phyloP scores from a whole-genome alignment of 2,113 vertebrate species.

The Polypterus senegalus region DNA sequence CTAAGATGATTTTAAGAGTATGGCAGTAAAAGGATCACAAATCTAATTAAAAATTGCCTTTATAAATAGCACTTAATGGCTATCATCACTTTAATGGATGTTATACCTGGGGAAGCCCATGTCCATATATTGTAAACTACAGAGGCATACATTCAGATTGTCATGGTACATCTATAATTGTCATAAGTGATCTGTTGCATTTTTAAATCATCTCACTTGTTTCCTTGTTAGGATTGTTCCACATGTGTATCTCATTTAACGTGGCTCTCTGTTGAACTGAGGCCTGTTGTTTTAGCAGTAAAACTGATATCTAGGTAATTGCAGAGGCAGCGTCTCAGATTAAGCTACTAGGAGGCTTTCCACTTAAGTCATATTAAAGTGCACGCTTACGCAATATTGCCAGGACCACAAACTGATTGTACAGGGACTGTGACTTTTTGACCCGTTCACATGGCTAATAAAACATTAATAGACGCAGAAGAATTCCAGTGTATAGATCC shows the following conservation, averaged over 20 bases:
- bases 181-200: conserved; percentile 1
- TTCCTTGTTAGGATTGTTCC: conserved; percentile 8
- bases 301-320: conserved; percentile 19
- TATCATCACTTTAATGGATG: conserved; percentile 14
- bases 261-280: conserved; percentile 15
- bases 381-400: conserved; percentile 28
- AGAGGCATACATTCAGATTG: conserved; percentile 4
- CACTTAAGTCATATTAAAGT: conserved; percentile 26
- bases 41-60: conserved; percentile 11
- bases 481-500: conserved; percentile 57
- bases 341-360: conserved; percentile 20
- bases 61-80: neutral
- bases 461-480: conserved; percentile 57
- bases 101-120: conserved; percentile 13
- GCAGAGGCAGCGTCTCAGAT: conserved; percentile 14
- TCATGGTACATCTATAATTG: conserved; percentile 4
- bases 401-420: conserved; percentile 29
- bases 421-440: conserved; percentile 42
- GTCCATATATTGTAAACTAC: conserved; percentile 4
- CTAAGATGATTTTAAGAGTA: conserved; percentile 21
- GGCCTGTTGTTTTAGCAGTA: conserved; percentile 23
- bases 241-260: conserved; percentile 22
- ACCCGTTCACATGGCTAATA: conserved; percentile 62
- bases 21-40: conserved; percentile 23
- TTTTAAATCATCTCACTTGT: conserved; percentile 18